Base-by-base conservation (phyloP, 53 echinoderm and acorn worm species). In the Temnopleurus reevesii region DNA sequence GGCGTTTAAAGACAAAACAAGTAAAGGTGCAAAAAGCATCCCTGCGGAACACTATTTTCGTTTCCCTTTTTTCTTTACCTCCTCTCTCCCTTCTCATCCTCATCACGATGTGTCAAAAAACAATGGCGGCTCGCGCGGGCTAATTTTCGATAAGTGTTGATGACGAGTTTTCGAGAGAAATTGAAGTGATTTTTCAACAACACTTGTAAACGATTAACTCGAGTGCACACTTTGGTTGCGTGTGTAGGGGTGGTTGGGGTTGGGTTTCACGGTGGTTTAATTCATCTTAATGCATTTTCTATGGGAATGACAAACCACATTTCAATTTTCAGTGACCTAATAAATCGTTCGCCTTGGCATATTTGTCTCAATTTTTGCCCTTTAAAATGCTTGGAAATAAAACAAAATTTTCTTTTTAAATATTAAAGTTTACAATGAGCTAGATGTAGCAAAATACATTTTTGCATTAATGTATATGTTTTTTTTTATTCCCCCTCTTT, bases 101-200 rank as follows among this genome's bases (percentile, higher is more conserved):
- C 4, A 65, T 9, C 17, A n/a, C 56, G 65, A 18, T 65, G 65
- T 65, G 65, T 65, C 65, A 49, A 41, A 84, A 81, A 59, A 84
- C 84, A 84, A 84, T 84, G 82, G 12, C 8, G 82, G 43, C 27
- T 19, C 19, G 46, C 1, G 33, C 57, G 45, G 24, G 59, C 9
- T 33, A 55, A 84, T 33, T 84, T 55, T 59, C 27, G 6, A 34
- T 12, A 35, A 84, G 84, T 84, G 84, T 58, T 43, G 84, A 41
- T 84, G 38, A 84, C 34, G 59, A 46, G 59, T 28, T 56, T 56
- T 56, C 18, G 45, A 84, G 84, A 41, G 84, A 58, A 38, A 24
- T 21, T 84, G 58, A 84, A 84, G 84, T 84, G 84, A 84, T 23
- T 38, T 59, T 56, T 84, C 41, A 56, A 44, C 35, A 84, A 84